Evolutionary conservation across 2,797 vertebrate genomes (phyloP), one percentile per base, ranked within the genome.

Genomic region (Lemur catta): DNA sequence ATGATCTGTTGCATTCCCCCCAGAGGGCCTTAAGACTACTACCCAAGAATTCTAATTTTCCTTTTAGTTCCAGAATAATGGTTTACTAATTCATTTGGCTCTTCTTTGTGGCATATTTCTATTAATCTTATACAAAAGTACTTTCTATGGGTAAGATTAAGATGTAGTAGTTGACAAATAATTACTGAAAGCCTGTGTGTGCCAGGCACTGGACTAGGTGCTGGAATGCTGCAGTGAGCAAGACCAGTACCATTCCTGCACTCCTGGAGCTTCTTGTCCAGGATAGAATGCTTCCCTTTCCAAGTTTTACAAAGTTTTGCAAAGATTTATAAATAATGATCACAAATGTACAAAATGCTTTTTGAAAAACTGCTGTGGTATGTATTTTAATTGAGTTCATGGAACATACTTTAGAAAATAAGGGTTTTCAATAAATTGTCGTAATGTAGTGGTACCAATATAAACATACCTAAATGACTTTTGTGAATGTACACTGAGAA

Each of bases 61-160:
- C 38, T 84, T 94, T 93, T 80, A 82, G 69, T 91, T 95, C n/a
- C 20, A 61, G 67, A 95, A 67, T 90, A 59, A 26, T 26, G 33
- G n/a, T n/a, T 81, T 61, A 35, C 18, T n/a, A 6, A 88, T 57
- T 87, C 22, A 81, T 15, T 91, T 63, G 65, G 52, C 46, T 89
- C 12, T 35, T 38, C 22, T 48, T 90, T 43, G 22, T 50, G 82
- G n/a, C 46, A 50, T 84, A 59, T 81, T 95, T 87, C 71, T 52
- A 67, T 76, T 41, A n/a, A n/a, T 82, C 46, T 30, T 79, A 81
- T 28, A 55, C 63, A 88, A 78, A 91, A 76, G 14, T 81, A 63
- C 41, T 86, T 92, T 67, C 9, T 93, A 3, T 75, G 79, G 55
- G 35, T 84, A 65, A 80, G 20, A 46, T 67, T 30, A 63, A 94